Evolutionary conservation across 2,113 vertebrate genomes (phyloP).

Genomic region (Alethe castanea): DNA sequence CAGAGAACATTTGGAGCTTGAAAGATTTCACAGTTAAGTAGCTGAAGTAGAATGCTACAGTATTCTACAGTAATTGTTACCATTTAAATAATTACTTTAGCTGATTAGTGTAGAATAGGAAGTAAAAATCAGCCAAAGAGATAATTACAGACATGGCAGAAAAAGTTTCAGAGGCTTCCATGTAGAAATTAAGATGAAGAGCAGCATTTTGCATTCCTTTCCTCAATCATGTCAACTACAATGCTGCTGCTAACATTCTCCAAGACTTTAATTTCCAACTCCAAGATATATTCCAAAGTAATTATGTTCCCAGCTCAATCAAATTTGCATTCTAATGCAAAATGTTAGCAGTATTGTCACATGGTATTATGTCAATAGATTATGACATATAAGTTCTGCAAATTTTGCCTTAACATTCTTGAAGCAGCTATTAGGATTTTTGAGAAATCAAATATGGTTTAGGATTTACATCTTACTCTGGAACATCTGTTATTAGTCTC

Average conservation of each 20-base stretch:
- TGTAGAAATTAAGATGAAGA: background rate
- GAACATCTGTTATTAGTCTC: background rate
- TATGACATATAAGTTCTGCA: background rate
- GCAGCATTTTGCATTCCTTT: background rate
- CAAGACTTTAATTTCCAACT: background rate
- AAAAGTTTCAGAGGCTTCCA: background rate
- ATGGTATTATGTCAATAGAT: background rate
- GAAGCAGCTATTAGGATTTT: background rate
- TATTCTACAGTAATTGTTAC: background rate
- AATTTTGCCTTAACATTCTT: background rate
- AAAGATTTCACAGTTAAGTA: background rate
- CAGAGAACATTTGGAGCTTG: background rate
- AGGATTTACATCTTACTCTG: background rate
- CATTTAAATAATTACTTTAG: background rate
- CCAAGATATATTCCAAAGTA: background rate
- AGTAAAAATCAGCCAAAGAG: background rate
- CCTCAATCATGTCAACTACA: background rate
- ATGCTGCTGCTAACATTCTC: background rate
- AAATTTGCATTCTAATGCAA: background rate
- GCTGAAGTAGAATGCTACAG: background rate
- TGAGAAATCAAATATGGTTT: background rate
- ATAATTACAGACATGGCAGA: background rate
- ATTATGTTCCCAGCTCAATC: background rate
- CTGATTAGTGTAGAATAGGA: background rate
- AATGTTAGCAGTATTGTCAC: background rate